These are phyloP conservation scores for Drosophila nasuta DNA, from an alignment of 1,140 invertebrate species.

Conservation along the genomic window DNA sequence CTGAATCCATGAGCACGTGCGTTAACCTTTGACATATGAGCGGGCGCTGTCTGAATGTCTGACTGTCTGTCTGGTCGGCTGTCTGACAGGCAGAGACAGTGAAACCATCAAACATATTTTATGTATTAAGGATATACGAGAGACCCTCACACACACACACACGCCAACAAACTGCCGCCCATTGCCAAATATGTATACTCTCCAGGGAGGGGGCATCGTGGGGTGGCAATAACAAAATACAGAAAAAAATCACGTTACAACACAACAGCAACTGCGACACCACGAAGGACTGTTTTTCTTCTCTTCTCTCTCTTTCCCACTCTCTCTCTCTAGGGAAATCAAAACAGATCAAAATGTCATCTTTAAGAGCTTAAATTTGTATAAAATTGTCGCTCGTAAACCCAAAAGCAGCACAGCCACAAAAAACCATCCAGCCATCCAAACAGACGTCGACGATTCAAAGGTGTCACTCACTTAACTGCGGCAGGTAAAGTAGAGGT, in stretches of 20 bases:
- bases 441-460: conserved; percentile 33
- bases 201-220: background rate
- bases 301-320: conserved; percentile 3
- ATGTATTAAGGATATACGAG: conserved; percentile 79
- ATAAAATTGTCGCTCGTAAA: conserved; percentile 76
- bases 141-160: conserved; percentile 21
- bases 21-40: conserved; percentile 82
- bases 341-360: conserved; percentile 84
- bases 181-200: conserved; percentile 10
- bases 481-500: background rate
- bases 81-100: conserved; percentile 21
- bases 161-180: conserved; percentile 12
- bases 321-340: conserved; percentile 72
- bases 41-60: conserved; percentile 5
- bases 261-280: conserved; percentile 43
- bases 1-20: conserved; percentile 74
- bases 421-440: background rate
- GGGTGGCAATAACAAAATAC: background rate
- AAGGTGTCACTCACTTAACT: conserved; percentile 45
- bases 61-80: conserved; percentile 10
- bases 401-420: conserved; percentile 42
- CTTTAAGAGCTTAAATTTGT: conserved; percentile 84
- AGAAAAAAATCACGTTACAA: conserved; percentile 73
- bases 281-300: conserved; percentile 16
- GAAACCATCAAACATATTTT: conserved; percentile 82